phyloP scores from a whole-genome alignment of 1,140 invertebrate species.

The Ips nitidus region DNA sequence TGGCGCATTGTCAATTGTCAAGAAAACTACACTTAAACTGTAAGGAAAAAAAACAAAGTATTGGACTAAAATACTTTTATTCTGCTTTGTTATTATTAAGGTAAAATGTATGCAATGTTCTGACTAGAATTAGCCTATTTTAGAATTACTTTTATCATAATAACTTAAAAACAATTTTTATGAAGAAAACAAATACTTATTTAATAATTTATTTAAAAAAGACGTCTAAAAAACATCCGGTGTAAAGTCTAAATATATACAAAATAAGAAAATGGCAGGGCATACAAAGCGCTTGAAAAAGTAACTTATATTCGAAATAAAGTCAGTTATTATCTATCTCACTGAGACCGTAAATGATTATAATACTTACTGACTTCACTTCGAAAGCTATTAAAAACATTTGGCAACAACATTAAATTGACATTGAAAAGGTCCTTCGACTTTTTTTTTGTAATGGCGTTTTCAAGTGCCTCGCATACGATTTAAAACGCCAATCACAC shows the following conservation, averaged over 20 bases:
- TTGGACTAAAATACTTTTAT: conserved; percentile 35
- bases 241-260: conserved; percentile 12
- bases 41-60: not conserved
- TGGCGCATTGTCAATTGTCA: too few relatives aligned
- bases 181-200: conserved; percentile 20
- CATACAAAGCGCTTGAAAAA: conserved; percentile 7
- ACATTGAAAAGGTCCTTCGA: too few relatives aligned
- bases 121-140: conserved; percentile 36
- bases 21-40: too few relatives aligned
- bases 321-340: too few relatives aligned
- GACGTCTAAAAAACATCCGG: conserved; percentile 13
- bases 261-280: conserved; percentile 4
- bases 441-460: not conserved
- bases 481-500: conserved; percentile 7
- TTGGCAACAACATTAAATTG: too few relatives aligned
- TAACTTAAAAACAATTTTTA: conserved; percentile 20
- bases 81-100: conserved; percentile 25
- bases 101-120: conserved; percentile 36
- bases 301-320: not conserved
- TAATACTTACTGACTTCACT: too few relatives aligned
- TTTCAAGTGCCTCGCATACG: conserved; percentile 3
- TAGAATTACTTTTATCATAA: conserved; percentile 9
- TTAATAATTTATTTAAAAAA: conserved; percentile 23
- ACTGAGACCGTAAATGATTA: too few relatives aligned
- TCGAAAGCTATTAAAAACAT: too few relatives aligned